Base-by-base conservation (phyloP, 2,113 vertebrate genomes). In the Pterocles burchelli region DNA sequence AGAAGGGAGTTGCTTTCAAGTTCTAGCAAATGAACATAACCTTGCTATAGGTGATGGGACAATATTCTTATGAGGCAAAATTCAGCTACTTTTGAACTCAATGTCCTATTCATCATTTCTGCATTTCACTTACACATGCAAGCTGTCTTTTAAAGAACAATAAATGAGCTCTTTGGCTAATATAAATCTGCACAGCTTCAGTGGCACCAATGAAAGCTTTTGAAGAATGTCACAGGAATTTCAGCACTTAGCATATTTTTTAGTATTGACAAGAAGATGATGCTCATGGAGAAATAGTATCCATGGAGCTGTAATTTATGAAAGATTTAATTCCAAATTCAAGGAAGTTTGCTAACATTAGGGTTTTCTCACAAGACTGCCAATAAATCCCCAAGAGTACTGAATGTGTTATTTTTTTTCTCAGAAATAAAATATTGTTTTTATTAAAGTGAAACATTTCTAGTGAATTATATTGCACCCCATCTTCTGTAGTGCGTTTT, bases 1-100 rank as follows among this genome's bases (percentile, higher is more conserved):
- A 72, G 20, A 85, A 33, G 1, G 1, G 1, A 0, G 0, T 61
- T 41, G 3, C 6, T 84, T 77, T 54, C 6, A 22, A 14, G 9
- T 55, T 81, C 81, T 58, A 62, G 9, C 31, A 75, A 85, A 67
- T 7, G 2, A 57, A 49, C 17, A 41, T 18, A 77, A 6, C 33
- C 33, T 43, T 73, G 9, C 7, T 65, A 2, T 57, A 9, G 7
- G 4, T 33, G 15, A 33, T 67, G 21, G 82, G 28, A 25, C 3
- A 59, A 75, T 11, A 72, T 34, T 72, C 49, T 65, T 76, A 55
- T 19, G 29, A 76, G 7, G 15, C 15, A 84, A 76, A 89, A 80
- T 80, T 43, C 38, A 57, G 15, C 19, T 80, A 7, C 6, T 75
- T 8, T 59, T 43, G 13, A 79, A 59, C 52, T 76, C 45, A 15